Base-by-base conservation (phyloP, 2,888 invertebrate species). In the Arrhopalites spinosus region DNA sequence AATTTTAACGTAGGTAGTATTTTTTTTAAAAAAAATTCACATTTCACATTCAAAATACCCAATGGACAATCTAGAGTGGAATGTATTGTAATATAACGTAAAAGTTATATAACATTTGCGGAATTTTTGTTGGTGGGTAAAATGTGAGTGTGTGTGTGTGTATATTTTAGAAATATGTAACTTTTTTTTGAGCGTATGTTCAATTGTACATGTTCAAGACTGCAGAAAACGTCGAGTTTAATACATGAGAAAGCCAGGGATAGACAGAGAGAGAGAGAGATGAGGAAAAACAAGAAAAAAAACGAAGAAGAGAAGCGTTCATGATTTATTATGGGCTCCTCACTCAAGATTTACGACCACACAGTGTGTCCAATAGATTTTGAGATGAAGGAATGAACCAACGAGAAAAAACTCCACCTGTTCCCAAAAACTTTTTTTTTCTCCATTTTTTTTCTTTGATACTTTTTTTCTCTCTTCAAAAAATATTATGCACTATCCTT, bases 261-360 rank as follows among this genome's bases (percentile, higher is more conserved):
- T 36, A 36, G 5, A 36, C 36, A 36, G 5, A 47, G 45, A 47
- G 47, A 23, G 47, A 69, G 13, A 30, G 17, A 50, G 50, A 69
- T 45, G 69, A 69, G 47, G 50, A 69, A 69, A 69, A 63, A 36
- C 59, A 23, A 36, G 59, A 53, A 27, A 3, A 27, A 27, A 20
- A 27, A 29, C 56, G 64, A 70, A 43, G 29, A 74, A 67, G 53
- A 75, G 63, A 68, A 53, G 53, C 69, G 36, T 69, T 45, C 74
- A 80, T 81, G 81, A 81, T 81, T 81, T 81, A 81, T 79, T 78
- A 63, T 67, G 73, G 66, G 73, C 77, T 80, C 79, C 81, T 80
- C 79, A 80, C 76, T 80, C 77, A 77, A 79, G 81, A 81, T 81
- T 81, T 81, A 81, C 81, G 81, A 80, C 81, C 81, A 81, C 81